Conservation (phyloP, 1,140 invertebrate genomes). For the Papilio dardanus region DNA sequence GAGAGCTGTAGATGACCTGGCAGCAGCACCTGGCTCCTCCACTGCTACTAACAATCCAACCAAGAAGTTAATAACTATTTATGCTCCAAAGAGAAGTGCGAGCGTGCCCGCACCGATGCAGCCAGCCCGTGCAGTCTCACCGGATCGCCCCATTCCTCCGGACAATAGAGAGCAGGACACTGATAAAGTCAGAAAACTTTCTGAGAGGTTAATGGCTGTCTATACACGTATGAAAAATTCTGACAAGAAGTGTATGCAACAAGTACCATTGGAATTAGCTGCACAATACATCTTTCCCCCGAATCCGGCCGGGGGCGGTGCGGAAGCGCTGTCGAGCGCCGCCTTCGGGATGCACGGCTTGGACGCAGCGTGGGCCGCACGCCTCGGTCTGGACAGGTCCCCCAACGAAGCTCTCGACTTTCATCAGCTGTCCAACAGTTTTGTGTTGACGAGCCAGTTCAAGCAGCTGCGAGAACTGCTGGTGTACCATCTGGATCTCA, state of each 20-base stretch:
- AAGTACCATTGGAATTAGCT: background rate
- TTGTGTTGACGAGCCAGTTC: conserved; percentile 52
- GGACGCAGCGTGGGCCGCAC: no score
- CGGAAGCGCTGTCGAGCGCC: background rate
- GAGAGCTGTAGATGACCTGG: background rate
- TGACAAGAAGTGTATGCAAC: background rate
- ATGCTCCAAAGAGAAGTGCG: background rate
- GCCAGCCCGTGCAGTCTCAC: background rate
- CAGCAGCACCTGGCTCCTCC: background rate
- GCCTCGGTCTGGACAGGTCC: no score
- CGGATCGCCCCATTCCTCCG: background rate
- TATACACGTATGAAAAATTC: background rate
- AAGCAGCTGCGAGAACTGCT: conserved; percentile 66
- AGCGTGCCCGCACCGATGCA: background rate
- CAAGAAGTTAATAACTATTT: background rate
- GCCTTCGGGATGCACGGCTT: background rate
- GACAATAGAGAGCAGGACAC: background rate
- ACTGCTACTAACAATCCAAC: background rate
- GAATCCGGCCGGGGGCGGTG: background rate
- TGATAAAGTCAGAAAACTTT: background rate
- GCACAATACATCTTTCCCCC: background rate
- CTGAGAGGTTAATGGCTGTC: background rate
- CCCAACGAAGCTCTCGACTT: background rate
- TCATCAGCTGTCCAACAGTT: background rate
- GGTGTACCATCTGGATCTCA: conserved; percentile 69